A percentile compares a stretch with the other conserved stretches of the same genome.
These are phyloP conservation scores for Rhinoraja longicauda DNA, from an alignment of 2,797 vertebrate genomes.

Conservation along the genomic window DNA sequence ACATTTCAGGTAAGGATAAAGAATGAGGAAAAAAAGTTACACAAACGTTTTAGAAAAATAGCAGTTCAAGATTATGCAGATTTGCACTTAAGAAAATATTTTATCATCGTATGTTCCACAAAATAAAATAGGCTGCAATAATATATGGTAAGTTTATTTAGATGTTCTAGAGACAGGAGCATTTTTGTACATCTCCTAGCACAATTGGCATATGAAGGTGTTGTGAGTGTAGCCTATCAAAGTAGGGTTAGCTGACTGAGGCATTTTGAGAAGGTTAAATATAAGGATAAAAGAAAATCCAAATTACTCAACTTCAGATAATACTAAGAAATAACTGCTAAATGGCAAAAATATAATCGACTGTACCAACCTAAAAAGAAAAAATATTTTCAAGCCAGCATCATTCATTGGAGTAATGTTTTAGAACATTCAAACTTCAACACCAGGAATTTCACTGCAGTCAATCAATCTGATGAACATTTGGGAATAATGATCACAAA, in stretches of 20 bases:
- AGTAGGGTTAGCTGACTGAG: neutral
- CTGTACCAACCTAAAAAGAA: neutral
- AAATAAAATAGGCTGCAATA: neutral
- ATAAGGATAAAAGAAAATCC: neutral
- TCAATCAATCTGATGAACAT: neutral
- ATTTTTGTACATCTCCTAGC: neutral
- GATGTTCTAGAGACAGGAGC: neutral
- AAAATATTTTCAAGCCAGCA: neutral
- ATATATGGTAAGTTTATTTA: neutral
- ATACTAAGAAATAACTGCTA: neutral
- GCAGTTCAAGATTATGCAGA: neutral
- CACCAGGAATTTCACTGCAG: neutral
- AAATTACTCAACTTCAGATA: neutral
- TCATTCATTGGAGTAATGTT: neutral
- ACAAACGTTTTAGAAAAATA: neutral
- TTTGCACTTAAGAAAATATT: neutral
- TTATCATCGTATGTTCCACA: neutral
- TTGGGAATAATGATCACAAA: neutral
- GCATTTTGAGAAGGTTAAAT: neutral
- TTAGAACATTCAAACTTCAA: neutral
- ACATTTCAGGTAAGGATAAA: slow-evolving; percentile 48
- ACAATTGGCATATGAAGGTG: neutral
- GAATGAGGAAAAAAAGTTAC: neutral
- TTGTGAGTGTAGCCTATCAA: neutral
- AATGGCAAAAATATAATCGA: neutral